Evolutionary conservation across 2,888 invertebrate species (phyloP), one percentile per base, ranked within the genome.

Genomic region (Polyommatus icarus): DNA sequence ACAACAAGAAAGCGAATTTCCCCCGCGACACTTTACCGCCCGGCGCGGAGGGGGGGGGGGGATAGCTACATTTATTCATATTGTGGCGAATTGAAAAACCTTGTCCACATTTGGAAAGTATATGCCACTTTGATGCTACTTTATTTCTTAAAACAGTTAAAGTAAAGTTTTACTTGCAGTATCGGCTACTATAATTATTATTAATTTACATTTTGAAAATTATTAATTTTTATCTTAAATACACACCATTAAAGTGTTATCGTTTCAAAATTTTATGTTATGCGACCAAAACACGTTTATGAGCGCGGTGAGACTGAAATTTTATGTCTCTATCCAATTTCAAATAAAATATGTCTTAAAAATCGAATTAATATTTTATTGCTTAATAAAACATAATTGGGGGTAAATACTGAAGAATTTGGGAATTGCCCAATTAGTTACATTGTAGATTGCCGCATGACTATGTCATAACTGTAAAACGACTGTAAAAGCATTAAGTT

Each of bases 1-100:
- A 86, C 83, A 86, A 86, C 84, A 89, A 88, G 89, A 88, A 89
- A 89, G 88, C 87, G 87, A 92, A 92, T 93, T 92, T 93, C 92
- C 92, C 92, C 78, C 82, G 91, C 81, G 92, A 86, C 90, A 90
- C 88, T 91, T 93, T 91, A 91, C 88, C 29, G 29, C 73, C 89
- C 89, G 91, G 90, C 91, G 12, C 29, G 20, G 24, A 8, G 29
- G 15, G 29, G 20, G 29, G 29, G 10, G 29, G 5, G 29, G 67
- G 67, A 10, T 12, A 15, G 5, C 15, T 32, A 20, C 20, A 12
- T 29, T 18, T 67, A 67, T 29, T 67, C 67, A 67, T 29, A 67
- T 32, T 67, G 20, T 32, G 59, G 8, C 8, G 59, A 20, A 59
- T 59, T n/a, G 20, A 59, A 59, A 59, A 59, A 59, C n/a, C n/a